Conservation (phyloP, 2,797 vertebrate species). For the Limosa lapponica region DNA sequence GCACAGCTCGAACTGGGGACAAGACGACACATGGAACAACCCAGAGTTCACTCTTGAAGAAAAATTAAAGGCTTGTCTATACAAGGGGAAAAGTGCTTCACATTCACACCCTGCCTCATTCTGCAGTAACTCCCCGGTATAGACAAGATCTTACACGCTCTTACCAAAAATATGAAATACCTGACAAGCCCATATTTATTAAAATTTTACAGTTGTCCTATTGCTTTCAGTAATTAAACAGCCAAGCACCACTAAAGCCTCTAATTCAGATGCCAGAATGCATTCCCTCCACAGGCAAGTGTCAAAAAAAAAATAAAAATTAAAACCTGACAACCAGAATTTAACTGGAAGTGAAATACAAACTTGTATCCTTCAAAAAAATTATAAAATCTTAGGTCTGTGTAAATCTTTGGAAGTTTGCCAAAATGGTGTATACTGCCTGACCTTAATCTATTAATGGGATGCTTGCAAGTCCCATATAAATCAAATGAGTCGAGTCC, state of each 20-base stretch:
- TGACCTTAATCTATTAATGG: neutral
- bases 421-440: neutral
- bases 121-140: neutral
- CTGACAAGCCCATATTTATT: conserved; percentile 14
- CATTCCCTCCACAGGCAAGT: neutral
- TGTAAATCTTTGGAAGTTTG: neutral
- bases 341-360: neutral
- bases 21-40: neutral
- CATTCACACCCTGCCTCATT: neutral
- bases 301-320: neutral
- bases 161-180: conserved; percentile 47
- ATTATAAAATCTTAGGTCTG: neutral
- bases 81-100: neutral
- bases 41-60: neutral
- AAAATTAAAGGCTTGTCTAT: neutral
- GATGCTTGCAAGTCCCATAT: neutral
- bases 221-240: conserved; percentile 30
- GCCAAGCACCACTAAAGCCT: neutral
- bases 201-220: conserved; percentile 24
- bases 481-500: accelerated
- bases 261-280: neutral
- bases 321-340: neutral
- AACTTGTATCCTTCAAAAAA: neutral
- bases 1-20: neutral
- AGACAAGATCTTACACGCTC: conserved; percentile 34